phyloP scores from a whole-genome alignment of 2,888 invertebrate genomes.

The Antheraea yamamai region DNA sequence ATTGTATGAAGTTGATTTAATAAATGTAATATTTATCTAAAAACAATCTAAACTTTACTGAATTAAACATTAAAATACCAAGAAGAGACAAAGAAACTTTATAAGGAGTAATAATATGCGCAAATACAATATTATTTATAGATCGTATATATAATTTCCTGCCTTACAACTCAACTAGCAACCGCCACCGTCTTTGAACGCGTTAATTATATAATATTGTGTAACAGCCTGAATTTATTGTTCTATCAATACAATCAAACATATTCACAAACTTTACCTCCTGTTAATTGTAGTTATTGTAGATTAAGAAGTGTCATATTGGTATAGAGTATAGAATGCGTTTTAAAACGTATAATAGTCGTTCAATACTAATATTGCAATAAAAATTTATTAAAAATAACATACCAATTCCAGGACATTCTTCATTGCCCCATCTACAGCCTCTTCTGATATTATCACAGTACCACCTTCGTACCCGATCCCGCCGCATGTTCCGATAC shows the following conservation, averaged over 20 bases:
- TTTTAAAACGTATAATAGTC: not conserved
- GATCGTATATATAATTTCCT: not conserved
- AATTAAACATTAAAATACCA: not conserved
- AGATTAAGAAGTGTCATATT: not conserved
- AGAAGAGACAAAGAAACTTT: not conserved
- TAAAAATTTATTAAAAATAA: constrained; percentile 73
- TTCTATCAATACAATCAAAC: too few relatives aligned
- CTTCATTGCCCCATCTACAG: constrained; percentile 92
- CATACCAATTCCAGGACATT: constrained; percentile 92
- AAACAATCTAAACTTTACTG: not conserved
- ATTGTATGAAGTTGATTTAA: too few relatives aligned
- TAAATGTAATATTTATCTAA: too few relatives aligned
- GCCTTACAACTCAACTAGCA: not conserved
- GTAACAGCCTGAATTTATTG: too few relatives aligned
- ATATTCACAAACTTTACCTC: too few relatives aligned
- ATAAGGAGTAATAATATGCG: constrained; percentile 3
- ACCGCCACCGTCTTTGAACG: too few relatives aligned
- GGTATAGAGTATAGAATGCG: too few relatives aligned
- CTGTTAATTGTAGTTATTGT: too few relatives aligned
- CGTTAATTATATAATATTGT: too few relatives aligned
- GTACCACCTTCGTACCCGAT: constrained; percentile 96
- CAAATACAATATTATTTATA: not conserved
- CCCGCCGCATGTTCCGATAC: constrained; percentile 97
- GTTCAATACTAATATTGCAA: not conserved
- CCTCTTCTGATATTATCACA: constrained; percentile 95